Evolutionary conservation across 2,888 invertebrate species (phyloP).

Genomic region (Trichopria drosophilae): DNA sequence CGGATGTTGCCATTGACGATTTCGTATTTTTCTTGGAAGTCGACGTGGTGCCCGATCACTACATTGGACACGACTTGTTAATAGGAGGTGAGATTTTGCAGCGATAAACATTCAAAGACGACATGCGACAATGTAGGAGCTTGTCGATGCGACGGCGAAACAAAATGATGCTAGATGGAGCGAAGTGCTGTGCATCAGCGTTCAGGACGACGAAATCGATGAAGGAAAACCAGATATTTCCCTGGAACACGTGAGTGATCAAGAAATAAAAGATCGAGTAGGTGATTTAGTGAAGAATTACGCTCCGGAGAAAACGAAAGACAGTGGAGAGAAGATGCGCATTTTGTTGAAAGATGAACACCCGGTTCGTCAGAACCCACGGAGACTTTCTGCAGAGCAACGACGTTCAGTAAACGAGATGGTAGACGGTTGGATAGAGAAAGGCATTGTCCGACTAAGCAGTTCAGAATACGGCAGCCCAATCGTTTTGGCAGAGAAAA

Average conservation of each 20-base stretch:
- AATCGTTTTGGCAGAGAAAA: slow-evolving; percentile 36
- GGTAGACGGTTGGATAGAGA: slow-evolving; percentile 36
- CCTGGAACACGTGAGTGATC: too few relatives aligned
- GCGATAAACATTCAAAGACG: slow-evolving; percentile 19
- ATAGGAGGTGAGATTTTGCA: slow-evolving; percentile 26
- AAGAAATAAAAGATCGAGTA: too few relatives aligned
- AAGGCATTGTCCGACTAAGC: slow-evolving; percentile 33
- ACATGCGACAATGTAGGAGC: slow-evolving; percentile 8
- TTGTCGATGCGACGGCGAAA: too few relatives aligned
- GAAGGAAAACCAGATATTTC: too few relatives aligned
- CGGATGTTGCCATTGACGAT: slow-evolving; percentile 16
- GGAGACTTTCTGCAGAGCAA: slow-evolving; percentile 32
- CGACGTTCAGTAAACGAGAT: slow-evolving; percentile 28
- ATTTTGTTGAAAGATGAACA: slow-evolving; percentile 35
- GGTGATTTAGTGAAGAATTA: too few relatives aligned
- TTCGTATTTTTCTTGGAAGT: slow-evolving; percentile 17
- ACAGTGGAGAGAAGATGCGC: slow-evolving; percentile 30
- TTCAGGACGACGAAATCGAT: too few relatives aligned
- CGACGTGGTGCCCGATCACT: slow-evolving; percentile 27
- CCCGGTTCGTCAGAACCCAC: slow-evolving; percentile 30
- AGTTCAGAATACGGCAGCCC: slow-evolving; percentile 37
- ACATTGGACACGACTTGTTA: slow-evolving; percentile 21
- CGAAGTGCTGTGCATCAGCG: too few relatives aligned
- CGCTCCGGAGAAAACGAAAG: slow-evolving; percentile 21
- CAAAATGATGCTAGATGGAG: too few relatives aligned